These are phyloP conservation scores for Bradypodion ventrale DNA, from an alignment of 2,797 vertebrate genomes.

Conservation along the genomic window DNA sequence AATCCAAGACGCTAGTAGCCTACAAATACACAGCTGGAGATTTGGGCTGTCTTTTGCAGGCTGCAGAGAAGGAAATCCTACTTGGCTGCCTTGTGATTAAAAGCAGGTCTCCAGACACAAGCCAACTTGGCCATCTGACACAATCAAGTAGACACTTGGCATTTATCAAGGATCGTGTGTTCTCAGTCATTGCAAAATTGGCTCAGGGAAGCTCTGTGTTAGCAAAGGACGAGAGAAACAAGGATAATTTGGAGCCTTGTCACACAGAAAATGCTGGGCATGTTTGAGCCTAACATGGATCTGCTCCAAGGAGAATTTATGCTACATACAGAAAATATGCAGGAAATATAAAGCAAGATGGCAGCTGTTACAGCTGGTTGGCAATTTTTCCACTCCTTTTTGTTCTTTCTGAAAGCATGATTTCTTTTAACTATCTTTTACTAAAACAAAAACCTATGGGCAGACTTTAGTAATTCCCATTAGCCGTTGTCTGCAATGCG, in stretches of 20 bases:
- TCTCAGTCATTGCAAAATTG: slow-evolving; percentile 17
- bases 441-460: too few species aligned
- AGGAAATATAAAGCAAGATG: neutral
- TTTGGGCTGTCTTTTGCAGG: neutral
- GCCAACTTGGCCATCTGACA: slow-evolving; percentile 20
- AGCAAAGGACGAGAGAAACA: neutral
- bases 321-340: neutral
- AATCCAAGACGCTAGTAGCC: neutral
- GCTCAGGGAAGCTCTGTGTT: slow-evolving; percentile 3
- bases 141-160: slow-evolving; percentile 6
- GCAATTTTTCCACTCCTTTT: too few species aligned
- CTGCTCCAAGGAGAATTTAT: neutral
- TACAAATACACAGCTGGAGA: neutral
- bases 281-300: neutral
- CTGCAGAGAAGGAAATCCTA: neutral
- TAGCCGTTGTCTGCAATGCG: too few species aligned
- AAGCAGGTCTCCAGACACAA: slow-evolving; percentile 10
- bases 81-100: slow-evolving; percentile 8
- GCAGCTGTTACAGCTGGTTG: neutral
- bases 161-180: slow-evolving; percentile 15
- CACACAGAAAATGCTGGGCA: neutral
- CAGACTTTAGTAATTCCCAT: too few species aligned
- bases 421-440: too few species aligned
- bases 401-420: too few species aligned
- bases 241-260: neutral